Evolutionary conservation across 1,140 invertebrate genomes (phyloP), one percentile per base, ranked within the genome.

Genomic region (Heliconius himera): DNA sequence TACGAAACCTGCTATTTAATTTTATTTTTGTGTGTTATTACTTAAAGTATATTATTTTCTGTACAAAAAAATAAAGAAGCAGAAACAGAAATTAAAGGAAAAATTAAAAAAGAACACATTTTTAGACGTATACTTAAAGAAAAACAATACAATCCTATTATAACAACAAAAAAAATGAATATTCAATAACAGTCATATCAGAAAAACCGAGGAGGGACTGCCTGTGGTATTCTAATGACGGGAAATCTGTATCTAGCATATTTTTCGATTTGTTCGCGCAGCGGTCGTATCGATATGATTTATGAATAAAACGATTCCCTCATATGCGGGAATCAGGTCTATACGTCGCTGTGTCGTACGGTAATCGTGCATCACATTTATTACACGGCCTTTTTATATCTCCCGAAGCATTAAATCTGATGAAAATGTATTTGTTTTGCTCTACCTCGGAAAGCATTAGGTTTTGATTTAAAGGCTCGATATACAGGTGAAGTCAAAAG

Each of bases 241-340:
- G 78, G 74, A 82, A 88, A 89, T 89, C 83, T 89, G 81, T 84
- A 89, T 89, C 86, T 87, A 87, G 83, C 85, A 89, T 86, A 89
- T 89, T 90, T 89, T 87, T 89, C 84, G 83, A 89, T 88, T 87
- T 88, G 87, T 82, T 85, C 82, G 82, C 82, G 82, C 82, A 78
- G 84, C 80, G 77, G 74, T 80, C 77, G 85, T 84, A 82, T 84
- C 81, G 81, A 84, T 84, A 78, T 89, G 89, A 90, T 90, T 89
- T 89, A 89, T 89, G 84, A 81, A 82, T 83, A 83, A 85, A 84
- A 85, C 79, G 75, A 81, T 82, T 78, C 73, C 80, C 82, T 54
- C 73, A 78, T 82, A 82, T 60, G 78, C 66, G 74, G 66, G 20
- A 72, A 22, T 41, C 70, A 72, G 36, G 70, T 8, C 54, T 56